Evolutionary conservation across 2,113 vertebrate species (phyloP).

Genomic region (Myanophis thanlyinensis): DNA sequence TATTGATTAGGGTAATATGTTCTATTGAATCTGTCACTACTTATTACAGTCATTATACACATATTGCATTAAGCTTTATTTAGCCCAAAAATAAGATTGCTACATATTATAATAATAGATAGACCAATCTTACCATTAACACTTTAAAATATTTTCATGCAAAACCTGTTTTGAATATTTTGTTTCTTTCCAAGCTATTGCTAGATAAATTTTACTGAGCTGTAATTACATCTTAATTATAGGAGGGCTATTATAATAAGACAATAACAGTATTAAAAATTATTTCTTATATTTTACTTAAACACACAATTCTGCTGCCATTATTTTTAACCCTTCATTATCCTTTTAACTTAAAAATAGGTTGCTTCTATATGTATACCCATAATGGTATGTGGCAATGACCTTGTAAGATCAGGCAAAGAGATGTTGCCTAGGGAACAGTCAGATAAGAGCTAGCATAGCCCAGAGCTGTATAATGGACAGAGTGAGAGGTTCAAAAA

Average conservation of each 20-base stretch:
- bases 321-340: not conserved
- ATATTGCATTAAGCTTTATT: not conserved
- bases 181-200: not conserved
- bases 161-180: not conserved
- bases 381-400: not conserved
- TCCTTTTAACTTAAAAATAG: not conserved
- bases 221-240: not conserved
- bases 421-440: not conserved
- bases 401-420: not conserved
- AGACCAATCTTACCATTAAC: not conserved
- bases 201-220: not conserved
- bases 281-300: constrained; percentile 18
- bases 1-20: not conserved
- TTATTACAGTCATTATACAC: not conserved
- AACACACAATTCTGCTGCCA: not conserved
- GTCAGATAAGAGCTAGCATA: not conserved
- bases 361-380: not conserved
- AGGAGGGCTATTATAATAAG: not conserved
- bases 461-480: not conserved
- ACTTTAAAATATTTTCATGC: not conserved
- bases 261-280: not conserved
- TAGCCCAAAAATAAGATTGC: not conserved
- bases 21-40: not conserved
- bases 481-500: not conserved
- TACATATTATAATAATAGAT: not conserved